Evolutionary conservation across 64 coral and sea anemone species (phyloP), one percentile per base, ranked within the genome.

Genomic region (Exaiptasia diaphana): DNA sequence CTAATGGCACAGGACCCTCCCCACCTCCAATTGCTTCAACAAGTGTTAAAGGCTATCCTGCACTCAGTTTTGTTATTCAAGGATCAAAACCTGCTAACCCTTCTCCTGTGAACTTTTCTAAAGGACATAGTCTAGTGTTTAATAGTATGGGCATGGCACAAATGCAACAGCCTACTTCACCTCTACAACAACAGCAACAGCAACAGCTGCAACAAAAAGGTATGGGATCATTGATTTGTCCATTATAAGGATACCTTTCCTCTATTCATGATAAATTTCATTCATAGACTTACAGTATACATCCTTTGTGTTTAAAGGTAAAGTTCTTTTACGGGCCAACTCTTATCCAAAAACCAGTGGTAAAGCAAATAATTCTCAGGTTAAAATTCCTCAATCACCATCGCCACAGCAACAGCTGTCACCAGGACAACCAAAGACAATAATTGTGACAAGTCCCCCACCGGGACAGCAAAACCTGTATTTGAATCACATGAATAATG

Each of bases 41-140:
- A 27, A 94, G 55, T 55, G 76, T 88, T 4, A 94, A 89, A 33
- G 71, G 61, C 5, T 94, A 84, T 55, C 91, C 91, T 36, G n/a
- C n/a, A n/a, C 53, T 94, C n/a, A 94, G 87, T 67, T 94, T 94
- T 94, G 91, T 94, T 36, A 94, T 94, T 14, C 86, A 94, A 53
- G 90, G 90, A 17, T 75, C 13, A 3, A 61, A 57, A 68, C 38
- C 45, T 15, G 79, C 37, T 33, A 73, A 33, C 41, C 41, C 71
- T 53, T 57, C 83, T 23, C 58, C 81, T 50, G 53, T 44, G 0
- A 78, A 73, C 67, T 64, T 88, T 13, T 71, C 50, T 41, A 94
- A 94, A 68, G 91, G 85, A 79, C 85, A 85, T 38, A 94, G 82
- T 74, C 22, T 94, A 33, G 75, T 94, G 11, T 94, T 94, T 28